A percentile compares a stretch with the other conserved stretches of the same genome.
These are phyloP conservation scores for Myotis davidii DNA, from an alignment of 2,113 vertebrate genomes.

Conservation along the genomic window DNA sequence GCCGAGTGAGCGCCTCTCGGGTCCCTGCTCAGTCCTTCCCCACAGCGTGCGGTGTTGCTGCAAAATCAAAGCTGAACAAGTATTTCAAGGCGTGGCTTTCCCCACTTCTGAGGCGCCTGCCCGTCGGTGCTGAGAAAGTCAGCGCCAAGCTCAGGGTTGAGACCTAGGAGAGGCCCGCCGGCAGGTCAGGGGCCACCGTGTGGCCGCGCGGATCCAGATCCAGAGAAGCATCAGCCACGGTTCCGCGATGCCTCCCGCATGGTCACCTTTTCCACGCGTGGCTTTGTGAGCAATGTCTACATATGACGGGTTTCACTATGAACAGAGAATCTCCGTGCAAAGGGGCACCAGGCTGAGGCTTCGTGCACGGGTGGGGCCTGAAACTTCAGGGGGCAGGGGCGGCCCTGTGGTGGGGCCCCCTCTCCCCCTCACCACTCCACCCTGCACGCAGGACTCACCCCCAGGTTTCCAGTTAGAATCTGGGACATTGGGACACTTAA, in stretches of 20 bases:
- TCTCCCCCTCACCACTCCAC: not conserved
- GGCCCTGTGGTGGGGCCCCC: not conserved
- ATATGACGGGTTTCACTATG: not conserved
- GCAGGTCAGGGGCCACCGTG: not conserved
- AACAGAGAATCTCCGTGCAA: not conserved
- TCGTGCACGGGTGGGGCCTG: not conserved
- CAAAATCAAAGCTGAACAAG: not conserved
- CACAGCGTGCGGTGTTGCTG: not conserved
- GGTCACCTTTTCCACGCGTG: not conserved
- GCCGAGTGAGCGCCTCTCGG: not conserved
- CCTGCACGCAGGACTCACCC: not conserved
- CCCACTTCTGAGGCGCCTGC: not conserved
- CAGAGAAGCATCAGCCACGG: not conserved
- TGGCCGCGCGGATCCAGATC: not conserved
- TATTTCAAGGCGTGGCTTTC: not conserved
- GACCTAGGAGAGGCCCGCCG: not conserved
- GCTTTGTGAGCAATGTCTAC: not conserved
- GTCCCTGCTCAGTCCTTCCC: not conserved
- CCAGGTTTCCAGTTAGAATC: not conserved
- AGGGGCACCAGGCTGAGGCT: not conserved
- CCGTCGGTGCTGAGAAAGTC: not conserved
- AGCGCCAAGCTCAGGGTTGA: not conserved
- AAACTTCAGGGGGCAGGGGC: rapidly evolving
- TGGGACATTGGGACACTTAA: not conserved
- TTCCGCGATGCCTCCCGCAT: not conserved